Percentiles rank a stretch among this genome's conserved stretches.
These are phyloP conservation scores for Desoria tigrina DNA, from an alignment of 2,888 invertebrate genomes.

Conservation along the genomic window DNA sequence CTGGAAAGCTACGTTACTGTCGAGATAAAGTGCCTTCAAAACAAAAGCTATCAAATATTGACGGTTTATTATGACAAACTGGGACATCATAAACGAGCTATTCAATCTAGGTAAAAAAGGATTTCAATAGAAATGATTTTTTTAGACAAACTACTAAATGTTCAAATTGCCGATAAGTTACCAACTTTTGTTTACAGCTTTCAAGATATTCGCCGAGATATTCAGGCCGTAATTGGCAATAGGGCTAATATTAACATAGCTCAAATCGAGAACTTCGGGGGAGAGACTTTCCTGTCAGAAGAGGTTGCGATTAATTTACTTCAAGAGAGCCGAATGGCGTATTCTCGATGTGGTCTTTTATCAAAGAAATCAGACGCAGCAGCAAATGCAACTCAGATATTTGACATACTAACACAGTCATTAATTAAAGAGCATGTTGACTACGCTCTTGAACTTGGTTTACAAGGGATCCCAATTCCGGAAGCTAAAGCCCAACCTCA, in stretches of 20 bases:
- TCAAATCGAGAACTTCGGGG: conserved; percentile 93
- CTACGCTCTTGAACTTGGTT: conserved; percentile 90
- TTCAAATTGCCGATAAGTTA: too few relatives aligned
- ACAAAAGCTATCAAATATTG: conserved; percentile 73
- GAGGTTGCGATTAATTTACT: conserved; percentile 87
- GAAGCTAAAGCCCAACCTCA: conserved; percentile 87
- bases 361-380: conserved; percentile 53
- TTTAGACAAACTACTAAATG: too few relatives aligned
- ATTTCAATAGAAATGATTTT: background rate
- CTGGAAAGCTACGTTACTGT: conserved; percentile 74
- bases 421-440: conserved; percentile 78
- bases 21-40: conserved; percentile 76
- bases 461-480: conserved; percentile 83
- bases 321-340: conserved; percentile 85
- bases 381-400: conserved; percentile 47
- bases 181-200: conserved; percentile 69
- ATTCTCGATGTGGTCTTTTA: conserved; percentile 81
- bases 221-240: conserved; percentile 90
- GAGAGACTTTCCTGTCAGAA: conserved; percentile 94
- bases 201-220: conserved; percentile 86
- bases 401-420: conserved; percentile 49
- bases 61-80: conserved; percentile 87
- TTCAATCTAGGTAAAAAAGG: conserved; percentile 49
- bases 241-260: conserved; percentile 90
- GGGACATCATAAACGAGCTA: conserved; percentile 77